Percentiles rank a stretch among this genome's conserved stretches.
Evolutionary conservation across 2,888 invertebrate genomes (phyloP).

Genomic region (Stegophylla sp.): DNA sequence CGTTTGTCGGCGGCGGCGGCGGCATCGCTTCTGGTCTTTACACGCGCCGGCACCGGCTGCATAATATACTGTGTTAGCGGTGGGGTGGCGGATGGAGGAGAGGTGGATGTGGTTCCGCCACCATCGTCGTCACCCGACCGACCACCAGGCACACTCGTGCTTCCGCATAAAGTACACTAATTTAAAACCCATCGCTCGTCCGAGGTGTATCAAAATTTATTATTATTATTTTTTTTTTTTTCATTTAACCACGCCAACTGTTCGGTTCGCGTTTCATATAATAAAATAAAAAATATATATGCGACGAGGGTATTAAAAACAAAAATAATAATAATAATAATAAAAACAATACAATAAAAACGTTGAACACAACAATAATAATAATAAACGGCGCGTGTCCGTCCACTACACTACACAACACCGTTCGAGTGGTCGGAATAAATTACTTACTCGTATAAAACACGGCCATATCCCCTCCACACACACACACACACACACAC

Average conservation of each 20-base stretch:
- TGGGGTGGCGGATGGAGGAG: neutral
- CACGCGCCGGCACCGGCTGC: neutral
- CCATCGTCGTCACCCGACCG: constrained; percentile 29
- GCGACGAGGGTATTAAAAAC: neutral
- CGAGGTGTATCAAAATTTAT: constrained; percentile 53
- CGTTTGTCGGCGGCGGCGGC: constrained; percentile 33
- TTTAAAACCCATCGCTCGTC: constrained; percentile 56
- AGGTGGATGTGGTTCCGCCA: neutral
- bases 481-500: no score
- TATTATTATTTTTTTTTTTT: constrained; percentile 28
- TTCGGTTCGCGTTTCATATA: constrained; percentile 1
- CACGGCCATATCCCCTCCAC: neutral
- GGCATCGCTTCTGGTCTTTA: constrained; percentile 50
- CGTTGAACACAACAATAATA: constrained; percentile 47
- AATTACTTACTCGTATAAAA: constrained; percentile 26
- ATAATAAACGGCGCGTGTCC: constrained; percentile 50
- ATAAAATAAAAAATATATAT: neutral
- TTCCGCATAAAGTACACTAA: constrained; percentile 55
- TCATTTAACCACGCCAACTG: constrained; percentile 29
- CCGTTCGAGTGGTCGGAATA: constrained; percentile 34
- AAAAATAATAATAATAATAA: neutral
- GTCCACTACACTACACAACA: no score
- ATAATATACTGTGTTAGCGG: no score
- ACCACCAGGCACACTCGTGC: constrained; percentile 44
- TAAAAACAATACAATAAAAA: neutral